Percentiles rank a stretch among this genome's conserved stretches.
These are phyloP conservation scores for Sialis lutaria DNA, from an alignment of 2,888 invertebrate species.

Conservation along the genomic window DNA sequence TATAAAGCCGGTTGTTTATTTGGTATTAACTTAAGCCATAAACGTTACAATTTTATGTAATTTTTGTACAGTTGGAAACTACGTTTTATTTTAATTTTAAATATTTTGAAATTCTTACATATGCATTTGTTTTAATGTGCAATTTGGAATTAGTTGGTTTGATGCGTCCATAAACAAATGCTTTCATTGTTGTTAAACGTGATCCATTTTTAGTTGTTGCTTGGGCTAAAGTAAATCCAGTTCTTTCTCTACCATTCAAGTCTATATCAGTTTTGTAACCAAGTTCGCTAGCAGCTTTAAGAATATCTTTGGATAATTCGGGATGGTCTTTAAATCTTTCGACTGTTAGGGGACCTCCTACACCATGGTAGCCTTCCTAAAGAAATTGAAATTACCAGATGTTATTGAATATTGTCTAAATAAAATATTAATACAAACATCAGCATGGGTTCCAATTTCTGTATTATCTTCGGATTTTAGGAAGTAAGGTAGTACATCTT, in stretches of 20 bases:
- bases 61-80: no score
- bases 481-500: conserved; percentile 8
- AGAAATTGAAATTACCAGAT: background rate
- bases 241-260: conserved; percentile 10
- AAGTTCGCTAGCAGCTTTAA: conserved; percentile 9
- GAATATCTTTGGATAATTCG: conserved; percentile 9
- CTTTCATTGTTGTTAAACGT: conserved; percentile 1
- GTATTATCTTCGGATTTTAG: conserved; percentile 9
- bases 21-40: no score
- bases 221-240: conserved; percentile 12
- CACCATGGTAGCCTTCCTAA: conserved; percentile 10
- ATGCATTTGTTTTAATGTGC: conserved; percentile 1
- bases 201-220: conserved; percentile 7
- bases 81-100: no score
- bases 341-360: conserved; percentile 10
- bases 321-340: conserved; percentile 10
- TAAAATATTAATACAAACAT: background rate
- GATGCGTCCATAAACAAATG: conserved; percentile 1
- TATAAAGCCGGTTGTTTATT: no score
- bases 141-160: background rate
- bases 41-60: no score
- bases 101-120: background rate
- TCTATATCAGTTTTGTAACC: conserved; percentile 11
- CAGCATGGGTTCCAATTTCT: conserved; percentile 5
- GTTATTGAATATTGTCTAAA: background rate